Conservation (phyloP, 2,113 vertebrate species). For the Accipiter cooperii region DNA sequence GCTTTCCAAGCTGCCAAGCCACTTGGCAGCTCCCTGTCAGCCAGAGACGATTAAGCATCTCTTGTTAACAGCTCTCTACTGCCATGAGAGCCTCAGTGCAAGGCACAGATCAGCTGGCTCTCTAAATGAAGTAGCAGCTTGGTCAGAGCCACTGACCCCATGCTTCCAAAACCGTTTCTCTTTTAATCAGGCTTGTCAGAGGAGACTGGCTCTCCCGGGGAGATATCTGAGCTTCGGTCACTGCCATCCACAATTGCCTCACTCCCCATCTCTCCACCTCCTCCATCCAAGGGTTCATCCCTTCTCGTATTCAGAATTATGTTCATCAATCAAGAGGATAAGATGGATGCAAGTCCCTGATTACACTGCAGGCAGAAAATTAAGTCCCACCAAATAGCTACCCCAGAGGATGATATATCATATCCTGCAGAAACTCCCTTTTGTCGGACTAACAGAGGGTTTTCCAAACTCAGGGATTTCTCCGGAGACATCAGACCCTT, state of each 20-base stretch:
- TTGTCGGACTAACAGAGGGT: neutral
- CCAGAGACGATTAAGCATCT: neutral
- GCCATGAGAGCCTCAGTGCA: neutral
- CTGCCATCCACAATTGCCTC: neutral
- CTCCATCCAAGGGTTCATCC: neutral
- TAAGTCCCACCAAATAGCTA: neutral
- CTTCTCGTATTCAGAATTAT: neutral
- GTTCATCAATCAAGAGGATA: neutral
- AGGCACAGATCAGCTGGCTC: neutral
- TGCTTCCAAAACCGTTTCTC: neutral
- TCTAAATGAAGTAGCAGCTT: neutral
- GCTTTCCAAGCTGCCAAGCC: neutral
- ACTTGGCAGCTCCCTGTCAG: neutral
- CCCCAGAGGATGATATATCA: neutral
- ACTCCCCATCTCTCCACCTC: neutral
- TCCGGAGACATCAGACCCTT: neutral
- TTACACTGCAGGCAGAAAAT: neutral
- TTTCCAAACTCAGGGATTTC: neutral
- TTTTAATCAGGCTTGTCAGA: conserved; percentile 9
- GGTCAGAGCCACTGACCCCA: neutral
- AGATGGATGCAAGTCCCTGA: neutral
- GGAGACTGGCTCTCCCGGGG: neutral
- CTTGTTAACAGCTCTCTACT: neutral
- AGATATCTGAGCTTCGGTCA: neutral
- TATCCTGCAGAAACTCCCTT: neutral